A percentile compares a stretch with the other conserved stretches of the same genome.
Evolutionary conservation across 2,113 vertebrate species (phyloP).

Genomic region (Bufo bufo): DNA sequence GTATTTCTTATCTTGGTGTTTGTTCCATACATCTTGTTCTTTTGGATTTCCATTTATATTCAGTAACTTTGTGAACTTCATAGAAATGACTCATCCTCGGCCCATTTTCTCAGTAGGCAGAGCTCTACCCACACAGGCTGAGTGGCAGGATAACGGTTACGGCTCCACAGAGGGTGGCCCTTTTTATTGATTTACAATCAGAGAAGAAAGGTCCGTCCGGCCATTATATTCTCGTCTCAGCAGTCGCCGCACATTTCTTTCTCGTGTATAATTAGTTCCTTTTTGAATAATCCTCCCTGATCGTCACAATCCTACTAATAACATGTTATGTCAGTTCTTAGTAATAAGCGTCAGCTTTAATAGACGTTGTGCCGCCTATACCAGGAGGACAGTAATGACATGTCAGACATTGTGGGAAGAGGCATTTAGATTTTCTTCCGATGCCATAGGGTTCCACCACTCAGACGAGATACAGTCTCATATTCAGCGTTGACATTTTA

Average conservation of each 20-base stretch:
- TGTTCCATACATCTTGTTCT: background rate
- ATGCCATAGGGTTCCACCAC: background rate
- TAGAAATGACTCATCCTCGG: background rate
- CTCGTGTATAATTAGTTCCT: slow-evolving; percentile 16
- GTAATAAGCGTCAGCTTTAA: background rate
- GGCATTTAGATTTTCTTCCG: background rate
- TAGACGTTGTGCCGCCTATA: background rate
- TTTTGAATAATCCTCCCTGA: background rate
- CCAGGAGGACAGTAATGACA: background rate
- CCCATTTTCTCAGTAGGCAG: background rate
- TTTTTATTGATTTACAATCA: slow-evolving; percentile 14
- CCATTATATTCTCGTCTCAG: slow-evolving; percentile 20
- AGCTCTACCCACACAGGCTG: background rate
- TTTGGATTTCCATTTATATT: background rate
- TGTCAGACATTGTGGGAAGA: background rate
- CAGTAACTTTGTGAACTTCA: background rate
- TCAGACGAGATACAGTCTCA: background rate
- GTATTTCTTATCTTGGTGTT: background rate
- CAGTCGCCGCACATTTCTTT: background rate
- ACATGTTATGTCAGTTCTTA: slow-evolving; percentile 16
- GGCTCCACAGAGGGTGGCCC: background rate
- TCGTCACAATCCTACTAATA: slow-evolving; percentile 27
- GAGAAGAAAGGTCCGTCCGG: background rate
- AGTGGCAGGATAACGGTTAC: background rate
- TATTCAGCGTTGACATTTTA: background rate